Conservation (phyloP, 2,888 invertebrate species). For the Clusia tigrina region DNA sequence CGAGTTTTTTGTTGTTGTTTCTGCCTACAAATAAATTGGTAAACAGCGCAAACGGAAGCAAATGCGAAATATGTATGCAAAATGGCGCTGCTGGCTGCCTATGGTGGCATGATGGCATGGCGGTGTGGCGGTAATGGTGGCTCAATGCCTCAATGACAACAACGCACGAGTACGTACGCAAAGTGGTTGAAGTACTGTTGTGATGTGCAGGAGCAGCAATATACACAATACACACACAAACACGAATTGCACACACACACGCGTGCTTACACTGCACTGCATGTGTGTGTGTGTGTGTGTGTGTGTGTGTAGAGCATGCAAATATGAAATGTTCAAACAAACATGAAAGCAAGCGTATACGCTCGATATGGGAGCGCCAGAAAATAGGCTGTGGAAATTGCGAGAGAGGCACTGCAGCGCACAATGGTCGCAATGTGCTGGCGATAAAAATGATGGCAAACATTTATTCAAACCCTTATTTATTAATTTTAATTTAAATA, state of each 20-base stretch:
- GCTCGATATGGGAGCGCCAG: conserved; percentile 1
- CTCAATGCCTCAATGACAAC: conserved; percentile 13
- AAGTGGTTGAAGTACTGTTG: background rate
- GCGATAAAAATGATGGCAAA: too few species aligned
- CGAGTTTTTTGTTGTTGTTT: conserved; percentile 32
- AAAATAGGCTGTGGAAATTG: conserved; percentile 7
- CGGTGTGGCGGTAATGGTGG: background rate
- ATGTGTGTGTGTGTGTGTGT: too few species aligned
- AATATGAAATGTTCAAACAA: conserved; percentile 5
- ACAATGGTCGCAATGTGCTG: too few species aligned
- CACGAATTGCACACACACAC: background rate
- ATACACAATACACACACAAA: background rate
- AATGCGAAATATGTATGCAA: conserved; percentile 30
- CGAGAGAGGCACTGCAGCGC: background rate
- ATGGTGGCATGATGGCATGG: background rate
- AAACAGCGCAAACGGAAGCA: conserved; percentile 41
- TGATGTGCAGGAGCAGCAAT: background rate
- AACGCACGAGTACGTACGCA: background rate
- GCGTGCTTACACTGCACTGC: too few species aligned
- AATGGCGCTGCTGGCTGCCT: conserved; percentile 1
- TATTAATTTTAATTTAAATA: too few species aligned
- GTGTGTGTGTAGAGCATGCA: background rate
- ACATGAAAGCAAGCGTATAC: conserved; percentile 3
- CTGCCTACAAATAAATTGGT: conserved; percentile 48
- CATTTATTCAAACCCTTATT: too few species aligned